Conservation (phyloP, 1,140 invertebrate genomes). For the Papilio glaucus region DNA sequence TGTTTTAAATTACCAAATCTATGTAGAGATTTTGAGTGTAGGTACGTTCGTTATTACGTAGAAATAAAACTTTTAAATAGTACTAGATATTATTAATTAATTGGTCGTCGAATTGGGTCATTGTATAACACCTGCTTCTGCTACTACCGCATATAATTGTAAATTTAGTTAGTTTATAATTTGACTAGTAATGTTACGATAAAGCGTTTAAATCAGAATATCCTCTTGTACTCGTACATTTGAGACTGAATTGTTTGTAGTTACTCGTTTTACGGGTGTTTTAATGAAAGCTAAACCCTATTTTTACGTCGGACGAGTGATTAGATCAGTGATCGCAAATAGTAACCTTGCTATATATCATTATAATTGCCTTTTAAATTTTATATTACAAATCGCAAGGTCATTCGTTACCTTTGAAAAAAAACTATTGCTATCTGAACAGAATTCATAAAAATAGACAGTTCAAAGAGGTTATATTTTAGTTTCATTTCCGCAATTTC, state of each 20-base stretch:
- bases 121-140: no score
- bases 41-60: no score
- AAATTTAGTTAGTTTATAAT: no score
- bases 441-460: not conserved
- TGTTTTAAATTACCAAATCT: not conserved
- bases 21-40: not conserved
- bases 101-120: no score
- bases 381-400: not conserved
- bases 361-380: slow-evolving; percentile 19
- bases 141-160: no score
- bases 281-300: slow-evolving; percentile 4
- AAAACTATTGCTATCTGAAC: not conserved
- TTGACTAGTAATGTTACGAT: not conserved
- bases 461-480: slow-evolving; percentile 10
- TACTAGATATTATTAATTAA: no score
- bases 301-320: not conserved
- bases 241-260: not conserved
- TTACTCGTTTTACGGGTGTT: not conserved
- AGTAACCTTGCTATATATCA: slow-evolving; percentile 5
- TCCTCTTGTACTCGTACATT: slow-evolving; percentile 1
- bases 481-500: not conserved
- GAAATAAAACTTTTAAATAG: no score
- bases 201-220: not conserved
- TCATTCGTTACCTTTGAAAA: not conserved
- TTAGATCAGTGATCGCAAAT: not conserved